Percentiles rank a stretch among this genome's conserved stretches.
Conservation (phyloP, 1,140 invertebrate species). For the Aricia agestis region DNA sequence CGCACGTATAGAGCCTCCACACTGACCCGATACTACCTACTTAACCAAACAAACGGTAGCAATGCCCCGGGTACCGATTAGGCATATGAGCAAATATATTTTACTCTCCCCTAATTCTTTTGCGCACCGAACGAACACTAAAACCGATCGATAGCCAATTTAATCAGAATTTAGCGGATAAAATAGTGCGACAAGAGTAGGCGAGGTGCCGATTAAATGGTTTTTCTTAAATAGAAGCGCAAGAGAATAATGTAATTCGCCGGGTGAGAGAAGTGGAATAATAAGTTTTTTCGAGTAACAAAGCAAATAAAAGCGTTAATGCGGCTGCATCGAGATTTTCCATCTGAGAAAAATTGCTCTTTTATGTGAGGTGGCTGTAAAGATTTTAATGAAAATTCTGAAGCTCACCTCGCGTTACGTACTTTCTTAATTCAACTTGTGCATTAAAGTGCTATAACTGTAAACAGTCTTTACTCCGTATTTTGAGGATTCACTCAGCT, state of each 20-base stretch:
- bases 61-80: neutral
- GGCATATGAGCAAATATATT: neutral
- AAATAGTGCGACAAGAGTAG: slow-evolving; percentile 27
- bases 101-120: neutral
- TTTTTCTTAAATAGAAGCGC: slow-evolving; percentile 45
- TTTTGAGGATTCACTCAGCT: slow-evolving; percentile 12
- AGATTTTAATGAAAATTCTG: slow-evolving; percentile 71
- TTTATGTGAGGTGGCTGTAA: slow-evolving; percentile 66
- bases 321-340: slow-evolving; percentile 71
- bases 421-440: slow-evolving; percentile 38
- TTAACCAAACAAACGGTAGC: neutral
- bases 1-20: neutral
- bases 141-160: neutral
- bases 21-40: neutral
- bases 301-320: slow-evolving; percentile 72
- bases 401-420: slow-evolving; percentile 41
- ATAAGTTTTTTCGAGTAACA: slow-evolving; percentile 72
- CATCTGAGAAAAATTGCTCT: slow-evolving; percentile 70
- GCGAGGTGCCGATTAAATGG: slow-evolving; percentile 34
- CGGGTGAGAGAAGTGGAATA: slow-evolving; percentile 66
- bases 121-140: neutral
- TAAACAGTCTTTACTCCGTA: slow-evolving; percentile 26
- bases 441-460: slow-evolving; percentile 34
- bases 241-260: slow-evolving; percentile 66
- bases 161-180: slow-evolving; percentile 3